A percentile compares a stretch with the other conserved stretches of the same genome.
phyloP scores from a whole-genome alignment of 2,888 invertebrate genomes.

The Diarsia dahlii region DNA sequence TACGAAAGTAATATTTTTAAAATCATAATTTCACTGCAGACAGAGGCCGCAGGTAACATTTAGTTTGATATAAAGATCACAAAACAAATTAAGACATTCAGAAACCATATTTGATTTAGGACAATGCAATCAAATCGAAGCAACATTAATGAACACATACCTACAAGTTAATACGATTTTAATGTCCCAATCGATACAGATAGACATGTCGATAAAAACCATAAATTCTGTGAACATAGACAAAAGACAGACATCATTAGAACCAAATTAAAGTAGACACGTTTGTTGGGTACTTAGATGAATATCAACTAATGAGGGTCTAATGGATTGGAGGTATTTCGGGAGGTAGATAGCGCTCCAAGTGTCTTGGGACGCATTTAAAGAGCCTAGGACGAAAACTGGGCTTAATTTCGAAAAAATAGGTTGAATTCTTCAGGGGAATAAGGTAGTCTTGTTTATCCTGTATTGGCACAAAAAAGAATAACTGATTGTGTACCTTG shows the following conservation, averaged over 20 bases:
- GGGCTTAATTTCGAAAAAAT: neutral
- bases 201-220: slow-evolving; percentile 26
- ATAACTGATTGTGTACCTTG: neutral
- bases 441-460: neutral
- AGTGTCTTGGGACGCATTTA: neutral
- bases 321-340: slow-evolving; percentile 28
- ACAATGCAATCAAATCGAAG: slow-evolving; percentile 25
- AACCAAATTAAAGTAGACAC: slow-evolving; percentile 6
- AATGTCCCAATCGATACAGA: slow-evolving; percentile 44
- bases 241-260: slow-evolving; percentile 11
- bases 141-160: neutral
- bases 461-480: no score
- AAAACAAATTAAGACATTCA: neutral
- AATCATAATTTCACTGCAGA: no score
- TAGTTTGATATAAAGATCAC: neutral
- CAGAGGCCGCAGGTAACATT: no score
- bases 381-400: neutral
- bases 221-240: slow-evolving; percentile 32
- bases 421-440: neutral
- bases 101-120: neutral
- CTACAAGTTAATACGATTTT: slow-evolving; percentile 40
- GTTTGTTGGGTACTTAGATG: slow-evolving; percentile 1
- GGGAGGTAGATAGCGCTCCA: neutral
- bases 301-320: slow-evolving; percentile 18
- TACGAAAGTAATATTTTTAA: no score